These are phyloP conservation scores for Falco columbarius DNA, from an alignment of 2,797 vertebrate species.

Conservation along the genomic window DNA sequence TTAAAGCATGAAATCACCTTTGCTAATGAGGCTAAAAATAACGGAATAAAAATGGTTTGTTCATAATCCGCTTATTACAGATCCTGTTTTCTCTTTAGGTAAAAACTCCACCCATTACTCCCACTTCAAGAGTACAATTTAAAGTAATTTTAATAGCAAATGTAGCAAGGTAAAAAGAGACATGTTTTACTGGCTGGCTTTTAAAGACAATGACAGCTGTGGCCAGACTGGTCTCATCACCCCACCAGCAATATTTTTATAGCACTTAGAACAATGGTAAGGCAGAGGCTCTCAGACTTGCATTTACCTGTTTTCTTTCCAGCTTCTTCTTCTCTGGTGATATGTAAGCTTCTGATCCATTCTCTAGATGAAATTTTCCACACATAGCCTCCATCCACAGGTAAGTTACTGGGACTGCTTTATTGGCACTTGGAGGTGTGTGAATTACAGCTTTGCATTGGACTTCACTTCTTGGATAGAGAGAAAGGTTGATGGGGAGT, in stretches of 20 bases:
- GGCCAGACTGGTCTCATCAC: neutral
- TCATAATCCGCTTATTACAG: neutral
- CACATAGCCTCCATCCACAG: neutral
- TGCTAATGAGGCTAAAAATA: slow-evolving; percentile 31
- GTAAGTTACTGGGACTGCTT: neutral
- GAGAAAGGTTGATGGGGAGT: neutral
- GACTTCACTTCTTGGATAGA: neutral
- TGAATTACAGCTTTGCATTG: neutral
- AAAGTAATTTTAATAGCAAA: neutral
- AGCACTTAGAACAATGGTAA: neutral
- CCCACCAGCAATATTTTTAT: neutral
- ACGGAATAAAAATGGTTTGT: neutral
- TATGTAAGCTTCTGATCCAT: neutral
- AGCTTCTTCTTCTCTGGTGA: neutral
- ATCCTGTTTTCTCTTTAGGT: neutral
- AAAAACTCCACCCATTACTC: neutral
- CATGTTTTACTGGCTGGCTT: neutral
- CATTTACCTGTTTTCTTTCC: neutral
- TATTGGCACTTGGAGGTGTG: neutral
- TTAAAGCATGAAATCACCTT: slow-evolving; percentile 27
- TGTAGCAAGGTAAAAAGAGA: neutral
- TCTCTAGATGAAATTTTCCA: neutral
- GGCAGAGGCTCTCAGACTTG: neutral
- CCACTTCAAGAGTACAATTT: neutral
- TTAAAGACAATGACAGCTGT: slow-evolving; percentile 35